Evolutionary conservation across 1,140 invertebrate genomes (phyloP), one percentile per base, ranked within the genome.

Genomic region (Bilobella aurantiaca): DNA sequence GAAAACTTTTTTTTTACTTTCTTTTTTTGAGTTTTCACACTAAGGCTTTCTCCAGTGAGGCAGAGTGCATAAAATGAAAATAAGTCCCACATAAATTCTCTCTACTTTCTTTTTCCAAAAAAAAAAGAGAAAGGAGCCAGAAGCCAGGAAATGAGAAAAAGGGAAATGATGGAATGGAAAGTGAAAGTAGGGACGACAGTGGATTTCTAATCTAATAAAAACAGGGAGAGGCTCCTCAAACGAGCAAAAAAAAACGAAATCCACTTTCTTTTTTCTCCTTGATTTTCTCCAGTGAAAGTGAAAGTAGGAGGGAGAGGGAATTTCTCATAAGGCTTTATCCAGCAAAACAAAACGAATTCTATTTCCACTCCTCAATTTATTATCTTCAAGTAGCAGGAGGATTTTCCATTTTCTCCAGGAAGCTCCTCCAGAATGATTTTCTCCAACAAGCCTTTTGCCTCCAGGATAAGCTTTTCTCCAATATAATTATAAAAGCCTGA

Each of bases 141-240:
- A 42, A n/a, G n/a, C 8, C 8, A 42, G 49, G 49, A 53, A 53
- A 53, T 53, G 49, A 53, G 49, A 53, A 53, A 53, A 53, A 53
- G 21, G 49, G 21, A 53, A 53, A 53, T 53, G 49, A 53, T 53
- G 49, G 49, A 53, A 53, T 53, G 49, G 49, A 53, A 53, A 53
- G 49, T 53, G 49, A 53, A 53, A 53, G 49, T 53, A 53, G 14
- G 25, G 49, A 53, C 49, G 49, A 53, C 49, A 53, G 49, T 23
- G 49, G 49, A 53, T 53, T 53, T 53, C 49, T 53, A 53, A 53
- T 53, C 49, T 53, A 53, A 53, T 53, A 53, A 53, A 53, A 53
- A 53, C 49, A 53, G 8, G 12, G 12, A 5, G 3, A 53, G 49
- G 23, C 49, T 53, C 49, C 37, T 42, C 37, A 42, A n/a, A 42